phyloP scores from a whole-genome alignment of 2,888 invertebrate genomes.

The Catocala nupta region DNA sequence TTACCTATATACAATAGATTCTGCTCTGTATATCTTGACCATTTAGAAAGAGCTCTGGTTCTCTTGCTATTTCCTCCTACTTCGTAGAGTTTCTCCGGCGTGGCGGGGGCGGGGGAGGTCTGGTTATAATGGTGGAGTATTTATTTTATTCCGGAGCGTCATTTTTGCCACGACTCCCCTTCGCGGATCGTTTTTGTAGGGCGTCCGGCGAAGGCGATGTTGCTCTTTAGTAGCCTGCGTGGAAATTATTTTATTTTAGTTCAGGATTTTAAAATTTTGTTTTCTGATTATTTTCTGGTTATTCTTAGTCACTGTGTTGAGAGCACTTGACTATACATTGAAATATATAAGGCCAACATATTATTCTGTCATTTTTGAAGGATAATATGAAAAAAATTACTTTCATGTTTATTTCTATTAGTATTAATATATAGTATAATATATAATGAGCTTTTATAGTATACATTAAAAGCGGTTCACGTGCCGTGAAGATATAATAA shows the following conservation, averaged over 20 bases:
- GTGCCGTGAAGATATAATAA: too few relatives aligned
- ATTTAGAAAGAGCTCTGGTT: conserved; percentile 42
- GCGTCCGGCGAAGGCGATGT: conserved; percentile 65
- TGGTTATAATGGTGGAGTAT: conserved; percentile 60
- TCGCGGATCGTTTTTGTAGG: conserved; percentile 73
- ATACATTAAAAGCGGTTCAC: too few relatives aligned
- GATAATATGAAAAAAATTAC: too few relatives aligned
- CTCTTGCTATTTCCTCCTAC: conserved; percentile 30
- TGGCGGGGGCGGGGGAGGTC: conserved; percentile 51
- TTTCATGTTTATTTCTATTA: too few relatives aligned
- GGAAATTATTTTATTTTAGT: conserved; percentile 19
- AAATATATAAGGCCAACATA: too few relatives aligned
- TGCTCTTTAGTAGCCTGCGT: conserved; percentile 66
- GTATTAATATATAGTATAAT: too few relatives aligned
- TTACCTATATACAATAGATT: conserved; percentile 51
- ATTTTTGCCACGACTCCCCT: conserved; percentile 80
- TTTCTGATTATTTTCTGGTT: too few relatives aligned
- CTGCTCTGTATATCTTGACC: conserved; percentile 34
- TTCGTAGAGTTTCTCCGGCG: conserved; percentile 28
- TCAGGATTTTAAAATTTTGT: too few relatives aligned
- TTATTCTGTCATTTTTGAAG: too few relatives aligned
- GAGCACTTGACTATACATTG: too few relatives aligned
- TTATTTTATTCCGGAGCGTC: conserved; percentile 81
- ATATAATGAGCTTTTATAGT: too few relatives aligned
- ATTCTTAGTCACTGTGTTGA: too few relatives aligned